phyloP scores from a whole-genome alignment of 2,113 vertebrate species.

The Aphelocoma coerulescens region DNA sequence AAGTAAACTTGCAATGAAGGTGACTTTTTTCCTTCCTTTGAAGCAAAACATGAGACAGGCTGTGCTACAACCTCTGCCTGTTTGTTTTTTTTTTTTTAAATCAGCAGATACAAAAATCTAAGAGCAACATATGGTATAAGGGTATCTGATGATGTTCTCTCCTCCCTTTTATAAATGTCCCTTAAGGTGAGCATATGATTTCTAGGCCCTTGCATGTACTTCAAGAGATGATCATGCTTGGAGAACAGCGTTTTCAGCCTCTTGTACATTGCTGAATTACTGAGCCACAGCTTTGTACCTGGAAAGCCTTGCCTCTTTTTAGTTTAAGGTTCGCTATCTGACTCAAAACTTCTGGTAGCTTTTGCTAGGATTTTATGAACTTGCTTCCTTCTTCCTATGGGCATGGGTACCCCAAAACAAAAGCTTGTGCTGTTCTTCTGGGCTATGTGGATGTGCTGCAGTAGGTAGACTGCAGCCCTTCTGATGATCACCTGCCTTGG shows the following conservation, averaged over 20 bases:
- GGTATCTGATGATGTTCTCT: not conserved
- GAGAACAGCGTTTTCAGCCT: not conserved
- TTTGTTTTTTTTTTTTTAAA: not conserved
- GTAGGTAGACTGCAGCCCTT: not conserved
- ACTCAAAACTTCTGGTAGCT: not conserved
- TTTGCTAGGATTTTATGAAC: not conserved
- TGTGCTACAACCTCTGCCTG: not conserved
- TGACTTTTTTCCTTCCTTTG: not conserved
- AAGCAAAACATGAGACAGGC: not conserved
- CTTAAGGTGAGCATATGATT: not conserved
- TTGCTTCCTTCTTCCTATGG: not conserved
- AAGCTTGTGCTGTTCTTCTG: not conserved
- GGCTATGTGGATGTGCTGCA: not conserved
- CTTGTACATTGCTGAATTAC: not conserved
- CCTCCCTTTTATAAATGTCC: not conserved
- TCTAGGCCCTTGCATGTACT: not conserved
- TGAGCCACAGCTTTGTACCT: not conserved
- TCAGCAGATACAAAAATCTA: not conserved
- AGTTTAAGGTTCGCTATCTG: not conserved
- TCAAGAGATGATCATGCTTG: not conserved
- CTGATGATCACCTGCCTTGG: not conserved
- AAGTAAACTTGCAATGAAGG: not conserved
- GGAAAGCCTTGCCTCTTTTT: not conserved
- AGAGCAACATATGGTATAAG: not conserved
- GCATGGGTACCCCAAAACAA: not conserved